Evolutionary conservation across 1,140 invertebrate species (phyloP), one percentile per base, ranked within the genome.

Genomic region (Chrysopa pallens): DNA sequence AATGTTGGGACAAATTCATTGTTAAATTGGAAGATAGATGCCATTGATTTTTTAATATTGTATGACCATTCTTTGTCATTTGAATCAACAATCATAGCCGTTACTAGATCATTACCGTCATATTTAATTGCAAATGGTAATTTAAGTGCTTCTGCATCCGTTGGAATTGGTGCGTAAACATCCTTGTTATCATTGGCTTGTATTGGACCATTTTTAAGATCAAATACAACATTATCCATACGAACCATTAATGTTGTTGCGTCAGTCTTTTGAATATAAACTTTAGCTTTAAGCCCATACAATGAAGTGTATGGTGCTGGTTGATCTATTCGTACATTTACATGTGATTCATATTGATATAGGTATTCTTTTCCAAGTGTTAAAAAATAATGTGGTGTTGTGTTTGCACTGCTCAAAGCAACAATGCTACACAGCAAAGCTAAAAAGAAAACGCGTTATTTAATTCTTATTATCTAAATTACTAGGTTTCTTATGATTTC

Each of bases 11-110:
- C 13, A 11, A 50, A 11, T 29, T 48, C 41, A 11, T 48, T 31
- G 29, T 31, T 11, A 6, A 31, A 35, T 38, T 63, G 57, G 23
- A 67, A 15, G 42, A 60, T 51, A 6, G 56, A 53, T 0, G 51
- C 61, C 12, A 66, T 53, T 8, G 52, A 54, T 35, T 56, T 52
- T 38, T 67, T 64, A 9, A 66, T 55, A 38, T 67, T 64, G 31
- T 42, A 50, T 0, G 57, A 58, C 48, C 52, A 64, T 39, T 43
- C 46, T 6, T 44, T 45, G 39, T 66, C 58, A 3, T 46, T 13
- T 9, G 28, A 17, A 8, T 49, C 47, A 3, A 42, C 45, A 1
- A 31, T 38, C 13, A 52, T 46, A 8, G 38, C 38, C 8, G 45
- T 39, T 4, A 57, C 58, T 23, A 47, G 48, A 11, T 57, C 55